Conservation (phyloP, 2,888 invertebrate species). For the Ophion costatus region DNA sequence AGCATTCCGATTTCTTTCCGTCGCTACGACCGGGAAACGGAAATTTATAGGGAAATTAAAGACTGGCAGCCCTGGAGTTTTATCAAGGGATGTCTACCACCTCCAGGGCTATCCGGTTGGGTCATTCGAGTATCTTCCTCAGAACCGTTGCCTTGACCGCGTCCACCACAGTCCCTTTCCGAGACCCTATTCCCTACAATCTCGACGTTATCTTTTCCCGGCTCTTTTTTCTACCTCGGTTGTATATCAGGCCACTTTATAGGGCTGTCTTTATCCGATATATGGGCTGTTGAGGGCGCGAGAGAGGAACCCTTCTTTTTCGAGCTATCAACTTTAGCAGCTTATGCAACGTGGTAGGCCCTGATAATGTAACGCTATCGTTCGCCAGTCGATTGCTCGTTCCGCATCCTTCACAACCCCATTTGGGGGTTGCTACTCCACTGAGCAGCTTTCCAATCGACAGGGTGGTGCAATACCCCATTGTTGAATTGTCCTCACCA, state of each 20-base stretch:
- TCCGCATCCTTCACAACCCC: background rate
- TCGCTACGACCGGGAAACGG: constrained; percentile 60
- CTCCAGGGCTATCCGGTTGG: background rate
- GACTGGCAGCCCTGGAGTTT: constrained; percentile 26
- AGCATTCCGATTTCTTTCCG: constrained; percentile 71
- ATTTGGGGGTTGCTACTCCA: background rate
- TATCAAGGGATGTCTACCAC: background rate
- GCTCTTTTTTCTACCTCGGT: background rate
- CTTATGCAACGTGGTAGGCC: constrained; percentile 1
- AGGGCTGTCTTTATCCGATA: constrained; percentile 24
- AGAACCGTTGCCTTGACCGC: constrained; percentile 22
- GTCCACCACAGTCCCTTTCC: background rate
- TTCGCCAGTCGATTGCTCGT: constrained; percentile 7
- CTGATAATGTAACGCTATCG: background rate
- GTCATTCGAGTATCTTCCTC: background rate
- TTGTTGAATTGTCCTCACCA: background rate
- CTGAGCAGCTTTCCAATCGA: background rate
- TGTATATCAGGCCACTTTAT: constrained; percentile 19
- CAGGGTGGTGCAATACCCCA: background rate
- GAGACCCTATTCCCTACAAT: constrained; percentile 8
- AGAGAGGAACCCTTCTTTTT: constrained; percentile 3
- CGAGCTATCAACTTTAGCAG: constrained; percentile 15
- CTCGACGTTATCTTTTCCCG: constrained; percentile 14
- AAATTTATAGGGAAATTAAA: constrained; percentile 72
- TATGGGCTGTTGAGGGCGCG: background rate